Percentiles rank a stretch among this genome's conserved stretches.
Evolutionary conservation across 2,797 vertebrate genomes (phyloP).

Genomic region (Phrynocephalus forsythii): DNA sequence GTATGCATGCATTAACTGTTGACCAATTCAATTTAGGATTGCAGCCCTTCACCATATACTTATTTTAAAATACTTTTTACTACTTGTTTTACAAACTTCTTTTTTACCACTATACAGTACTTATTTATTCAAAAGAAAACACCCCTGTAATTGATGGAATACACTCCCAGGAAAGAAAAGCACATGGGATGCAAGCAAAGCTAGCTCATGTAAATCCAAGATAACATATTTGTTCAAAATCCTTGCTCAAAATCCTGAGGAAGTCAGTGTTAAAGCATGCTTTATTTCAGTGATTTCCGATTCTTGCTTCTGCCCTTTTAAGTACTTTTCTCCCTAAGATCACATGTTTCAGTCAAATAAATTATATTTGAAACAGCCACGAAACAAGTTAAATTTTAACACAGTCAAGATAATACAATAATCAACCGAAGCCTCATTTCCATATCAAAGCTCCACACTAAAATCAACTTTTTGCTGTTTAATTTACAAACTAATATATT

Average conservation of each 20-base stretch:
- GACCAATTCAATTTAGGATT: not conserved
- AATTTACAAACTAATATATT: not conserved
- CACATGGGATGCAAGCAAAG: not conserved
- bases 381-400: not conserved
- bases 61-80: not conserved
- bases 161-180: not conserved
- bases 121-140: not conserved
- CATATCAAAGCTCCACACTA: not conserved
- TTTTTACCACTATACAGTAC: no score
- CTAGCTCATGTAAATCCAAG: not conserved
- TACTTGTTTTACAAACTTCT: no score
- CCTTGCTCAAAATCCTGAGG: not conserved
- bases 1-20: no score
- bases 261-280: not conserved
- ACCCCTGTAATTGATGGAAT: not conserved
- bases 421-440: constrained; percentile 2
- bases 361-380: not conserved
- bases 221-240: not conserved
- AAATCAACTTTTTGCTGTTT: not conserved
- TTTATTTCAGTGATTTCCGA: not conserved
- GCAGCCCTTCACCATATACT: not conserved
- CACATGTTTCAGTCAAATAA: not conserved
- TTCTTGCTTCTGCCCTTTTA: not conserved
- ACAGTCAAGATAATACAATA: not conserved
- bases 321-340: not conserved